These are phyloP conservation scores for Amblyornis subalaris DNA, from an alignment of 2,113 vertebrate species.

Conservation along the genomic window DNA sequence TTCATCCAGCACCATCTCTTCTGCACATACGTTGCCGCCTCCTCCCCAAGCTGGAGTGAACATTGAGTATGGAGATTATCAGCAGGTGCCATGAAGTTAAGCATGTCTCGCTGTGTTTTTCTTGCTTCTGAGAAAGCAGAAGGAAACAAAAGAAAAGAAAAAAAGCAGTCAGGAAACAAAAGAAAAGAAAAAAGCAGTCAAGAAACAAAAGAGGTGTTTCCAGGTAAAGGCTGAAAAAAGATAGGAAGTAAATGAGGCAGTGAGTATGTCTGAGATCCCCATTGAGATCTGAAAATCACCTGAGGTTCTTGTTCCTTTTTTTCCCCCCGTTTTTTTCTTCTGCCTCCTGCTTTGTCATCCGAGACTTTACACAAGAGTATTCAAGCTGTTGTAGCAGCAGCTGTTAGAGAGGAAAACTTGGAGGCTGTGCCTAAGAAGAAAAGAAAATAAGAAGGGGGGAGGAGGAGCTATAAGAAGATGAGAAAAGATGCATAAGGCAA, in stretches of 20 bases:
- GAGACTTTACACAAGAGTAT: not conserved
- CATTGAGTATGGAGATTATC: not conserved
- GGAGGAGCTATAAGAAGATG: not conserved
- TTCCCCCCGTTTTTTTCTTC: fast-evolving
- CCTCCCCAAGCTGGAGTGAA: not conserved
- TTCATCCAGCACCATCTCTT: not conserved
- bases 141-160: not conserved
- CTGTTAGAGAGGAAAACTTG: not conserved
- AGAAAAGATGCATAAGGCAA: not conserved
- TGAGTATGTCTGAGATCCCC: not conserved
- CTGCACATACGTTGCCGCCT: fast-evolving
- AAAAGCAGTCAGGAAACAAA: not conserved
- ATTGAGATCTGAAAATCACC: not conserved
- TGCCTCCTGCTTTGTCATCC: not conserved
- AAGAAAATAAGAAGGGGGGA: not conserved
- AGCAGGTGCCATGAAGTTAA: not conserved
- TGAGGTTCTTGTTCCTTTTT: not conserved
- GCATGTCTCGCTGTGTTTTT: not conserved
- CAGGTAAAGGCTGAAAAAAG: not conserved
- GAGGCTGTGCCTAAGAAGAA: not conserved
- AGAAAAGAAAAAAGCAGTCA: not conserved
- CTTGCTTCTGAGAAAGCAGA: not conserved
- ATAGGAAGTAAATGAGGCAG: not conserved
- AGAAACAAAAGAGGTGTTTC: constrained; percentile 1
- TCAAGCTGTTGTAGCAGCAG: not conserved